Percentiles rank a stretch among this genome's conserved stretches.
Conservation (phyloP, 1,140 invertebrate genomes). For the Agrypnia vestita region DNA sequence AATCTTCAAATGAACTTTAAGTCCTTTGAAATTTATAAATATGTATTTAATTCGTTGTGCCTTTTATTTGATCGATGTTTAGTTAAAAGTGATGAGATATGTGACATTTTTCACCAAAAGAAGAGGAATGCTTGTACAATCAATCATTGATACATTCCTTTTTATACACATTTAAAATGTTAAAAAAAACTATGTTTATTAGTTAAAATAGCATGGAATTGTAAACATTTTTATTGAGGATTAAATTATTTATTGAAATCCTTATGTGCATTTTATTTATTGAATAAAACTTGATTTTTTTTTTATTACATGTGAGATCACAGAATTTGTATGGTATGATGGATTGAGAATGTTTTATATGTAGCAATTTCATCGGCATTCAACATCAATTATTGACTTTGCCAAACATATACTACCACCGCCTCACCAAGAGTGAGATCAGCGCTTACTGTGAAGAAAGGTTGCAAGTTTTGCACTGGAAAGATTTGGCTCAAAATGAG, state of each 20-base stretch:
- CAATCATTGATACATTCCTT: conserved; percentile 27
- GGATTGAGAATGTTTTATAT: too few species aligned
- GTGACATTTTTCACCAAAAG: not conserved
- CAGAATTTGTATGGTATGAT: too few species aligned
- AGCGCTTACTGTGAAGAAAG: too few species aligned
- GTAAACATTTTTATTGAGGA: conserved; percentile 19
- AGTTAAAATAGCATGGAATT: conserved; percentile 27
- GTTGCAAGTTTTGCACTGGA: too few species aligned
- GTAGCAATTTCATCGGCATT: too few species aligned
- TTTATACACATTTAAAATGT: conserved; percentile 23
- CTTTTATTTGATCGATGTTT: conserved; percentile 36
- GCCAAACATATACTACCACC: too few species aligned
- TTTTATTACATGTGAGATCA: too few species aligned
- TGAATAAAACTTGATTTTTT: not conserved
- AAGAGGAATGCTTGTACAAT: conserved; percentile 25
- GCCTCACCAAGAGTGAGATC: too few species aligned
- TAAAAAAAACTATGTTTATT: conserved; percentile 26
- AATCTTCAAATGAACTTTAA: conserved; percentile 7
- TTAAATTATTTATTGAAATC: conserved; percentile 42
- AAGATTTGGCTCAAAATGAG: too few species aligned
- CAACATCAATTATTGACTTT: too few species aligned
- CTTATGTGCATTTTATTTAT: not conserved
- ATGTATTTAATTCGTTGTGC: conserved; percentile 33
- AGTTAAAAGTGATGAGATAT: conserved; percentile 4
- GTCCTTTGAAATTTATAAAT: conserved; percentile 28